Percentiles rank a stretch among this genome's conserved stretches.
phyloP scores from a whole-genome alignment of 2,797 vertebrate genomes.

The Micromesistius poutassou region DNA sequence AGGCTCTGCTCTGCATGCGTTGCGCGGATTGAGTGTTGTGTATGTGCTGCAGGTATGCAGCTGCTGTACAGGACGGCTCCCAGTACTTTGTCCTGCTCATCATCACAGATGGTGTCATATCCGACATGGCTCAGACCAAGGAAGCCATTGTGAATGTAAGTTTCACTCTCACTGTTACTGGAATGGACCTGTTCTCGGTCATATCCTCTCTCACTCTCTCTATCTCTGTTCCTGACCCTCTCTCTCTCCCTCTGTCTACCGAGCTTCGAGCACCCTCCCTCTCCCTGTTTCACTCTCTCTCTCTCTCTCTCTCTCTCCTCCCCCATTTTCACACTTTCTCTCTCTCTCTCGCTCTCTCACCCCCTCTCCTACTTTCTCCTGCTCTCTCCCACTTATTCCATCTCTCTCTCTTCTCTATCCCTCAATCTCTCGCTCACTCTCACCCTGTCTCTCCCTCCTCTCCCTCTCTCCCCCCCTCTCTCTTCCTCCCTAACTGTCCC shows the following conservation, averaged over 20 bases:
- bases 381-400: background rate
- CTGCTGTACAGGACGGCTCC: conserved; percentile 86
- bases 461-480: background rate
- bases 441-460: too few relatives aligned
- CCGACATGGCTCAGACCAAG: conserved; percentile 98
- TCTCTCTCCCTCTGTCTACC: conserved; percentile 1
- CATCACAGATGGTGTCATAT: conserved; percentile 97
- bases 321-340: too few relatives aligned
- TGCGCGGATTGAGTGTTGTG: conserved; percentile 10
- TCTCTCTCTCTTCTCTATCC: background rate
- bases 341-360: too few relatives aligned
- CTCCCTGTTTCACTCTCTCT: background rate
- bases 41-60: conserved; percentile 75
- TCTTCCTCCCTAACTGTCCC: background rate
- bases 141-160: conserved; percentile 96
- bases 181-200: conserved; percentile 10
- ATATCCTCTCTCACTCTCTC: background rate
- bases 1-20: background rate
- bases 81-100: conserved; percentile 96
- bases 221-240: background rate
- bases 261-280: background rate
- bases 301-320: too few relatives aligned
- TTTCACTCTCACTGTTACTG: conserved; percentile 40
- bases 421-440: too few relatives aligned
- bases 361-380: too few relatives aligned